phyloP scores from a whole-genome alignment of 2,888 invertebrate species.

The Diploptera punctata region DNA sequence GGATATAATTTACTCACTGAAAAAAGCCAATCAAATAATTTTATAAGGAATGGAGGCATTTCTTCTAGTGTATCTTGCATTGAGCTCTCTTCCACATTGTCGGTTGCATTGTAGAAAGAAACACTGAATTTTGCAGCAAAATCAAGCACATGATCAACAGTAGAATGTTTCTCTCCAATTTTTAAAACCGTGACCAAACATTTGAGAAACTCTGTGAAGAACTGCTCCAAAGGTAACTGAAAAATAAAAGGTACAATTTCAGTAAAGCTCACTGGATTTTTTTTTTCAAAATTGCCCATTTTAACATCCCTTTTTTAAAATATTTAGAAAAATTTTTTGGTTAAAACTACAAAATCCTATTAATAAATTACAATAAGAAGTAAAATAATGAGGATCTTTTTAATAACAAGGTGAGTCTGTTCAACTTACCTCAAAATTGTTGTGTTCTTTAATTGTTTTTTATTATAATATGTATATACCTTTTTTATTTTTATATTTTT shows the following conservation, averaged over 20 bases:
- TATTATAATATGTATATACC: too few species aligned
- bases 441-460: too few species aligned
- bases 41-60: slow-evolving; percentile 61
- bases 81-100: slow-evolving; percentile 48
- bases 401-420: too few species aligned
- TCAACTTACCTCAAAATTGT: too few species aligned
- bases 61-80: slow-evolving; percentile 58
- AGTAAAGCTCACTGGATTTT: too few species aligned
- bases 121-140: slow-evolving; percentile 76
- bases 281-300: too few species aligned
- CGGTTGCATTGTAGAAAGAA: slow-evolving; percentile 56
- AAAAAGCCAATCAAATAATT: slow-evolving; percentile 68
- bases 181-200: neutral
- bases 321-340: too few species aligned
- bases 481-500: too few species aligned
- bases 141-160: slow-evolving; percentile 70
- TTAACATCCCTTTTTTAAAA: too few species aligned
- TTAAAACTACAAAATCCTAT: too few species aligned
- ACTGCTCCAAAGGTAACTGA: neutral
- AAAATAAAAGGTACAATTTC: neutral
- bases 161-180: slow-evolving; percentile 64
- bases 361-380: too few species aligned
- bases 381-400: too few species aligned
- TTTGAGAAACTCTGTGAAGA: neutral
- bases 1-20: slow-evolving; percentile 64